phyloP scores from a whole-genome alignment of 92 coral and sea anemone genomes.

The Parazoanthus swiftii region DNA sequence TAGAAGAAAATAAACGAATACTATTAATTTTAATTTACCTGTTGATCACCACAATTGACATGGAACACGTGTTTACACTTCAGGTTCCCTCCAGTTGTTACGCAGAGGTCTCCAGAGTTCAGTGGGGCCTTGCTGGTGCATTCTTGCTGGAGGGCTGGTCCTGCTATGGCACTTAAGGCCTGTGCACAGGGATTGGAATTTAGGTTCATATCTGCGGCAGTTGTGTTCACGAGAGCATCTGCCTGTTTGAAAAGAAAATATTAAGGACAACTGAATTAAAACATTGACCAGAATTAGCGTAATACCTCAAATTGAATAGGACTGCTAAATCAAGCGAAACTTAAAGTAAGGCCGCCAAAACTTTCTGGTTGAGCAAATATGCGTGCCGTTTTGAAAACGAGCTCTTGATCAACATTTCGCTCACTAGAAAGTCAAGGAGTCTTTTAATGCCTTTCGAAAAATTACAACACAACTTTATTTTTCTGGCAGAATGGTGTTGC shows the following conservation, averaged over 20 bases:
- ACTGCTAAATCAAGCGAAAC: no score
- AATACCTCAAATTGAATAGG: no score
- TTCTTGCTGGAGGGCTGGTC: constrained; percentile 50
- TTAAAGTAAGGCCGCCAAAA: no score
- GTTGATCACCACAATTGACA: constrained; percentile 28
- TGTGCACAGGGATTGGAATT: constrained; percentile 43
- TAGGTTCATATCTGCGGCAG: constrained; percentile 37
- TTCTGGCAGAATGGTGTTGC: no score
- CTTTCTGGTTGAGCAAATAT: no score
- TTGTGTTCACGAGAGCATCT: constrained; percentile 50
- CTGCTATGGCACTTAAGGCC: constrained; percentile 45
- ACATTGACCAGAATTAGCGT: no score
- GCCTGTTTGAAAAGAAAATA: constrained; percentile 32
- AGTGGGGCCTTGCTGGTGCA: constrained; percentile 33
- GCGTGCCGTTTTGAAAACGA: no score
- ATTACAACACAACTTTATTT: no score
- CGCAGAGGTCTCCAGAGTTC: constrained; percentile 38
- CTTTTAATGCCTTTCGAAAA: no score
- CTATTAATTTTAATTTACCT: neutral
- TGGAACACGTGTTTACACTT: constrained; percentile 47
- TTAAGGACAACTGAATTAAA: neutral
- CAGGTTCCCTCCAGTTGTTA: constrained; percentile 44
- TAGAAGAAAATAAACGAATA: neutral
- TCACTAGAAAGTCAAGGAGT: no score
- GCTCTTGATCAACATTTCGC: no score